These are phyloP conservation scores for Drosophila peninsularis DNA, from an alignment of 2,888 invertebrate species.

Conservation along the genomic window DNA sequence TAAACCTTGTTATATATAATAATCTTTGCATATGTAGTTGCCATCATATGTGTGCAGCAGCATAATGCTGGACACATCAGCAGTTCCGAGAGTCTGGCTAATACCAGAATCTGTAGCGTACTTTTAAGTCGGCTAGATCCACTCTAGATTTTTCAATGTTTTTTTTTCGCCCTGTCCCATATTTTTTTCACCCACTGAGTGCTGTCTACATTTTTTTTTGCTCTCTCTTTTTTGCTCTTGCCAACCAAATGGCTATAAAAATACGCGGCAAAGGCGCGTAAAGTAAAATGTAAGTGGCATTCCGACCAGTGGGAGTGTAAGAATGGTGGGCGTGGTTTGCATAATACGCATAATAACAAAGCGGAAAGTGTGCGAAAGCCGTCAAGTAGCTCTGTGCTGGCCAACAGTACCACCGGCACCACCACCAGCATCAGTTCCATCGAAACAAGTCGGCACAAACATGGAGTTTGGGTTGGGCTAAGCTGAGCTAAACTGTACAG, in stretches of 20 bases:
- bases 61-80: background rate
- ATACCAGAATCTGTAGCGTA: conserved; percentile 27
- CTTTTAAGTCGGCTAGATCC: conserved; percentile 28
- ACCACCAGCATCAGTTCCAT: conserved; percentile 8
- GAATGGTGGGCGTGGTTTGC: conserved; percentile 53
- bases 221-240: conserved; percentile 28
- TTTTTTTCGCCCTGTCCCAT: background rate
- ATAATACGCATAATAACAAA: conserved; percentile 80
- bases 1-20: background rate
- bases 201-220: conserved; percentile 26
- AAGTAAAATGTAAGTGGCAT: conserved; percentile 76
- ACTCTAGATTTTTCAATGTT: conserved; percentile 1
- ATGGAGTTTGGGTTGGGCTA: conserved; percentile 19
- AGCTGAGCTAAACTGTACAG: conserved; percentile 26
- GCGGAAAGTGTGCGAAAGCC: conserved; percentile 72
- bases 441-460: conserved; percentile 3
- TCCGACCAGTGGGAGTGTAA: conserved; percentile 12
- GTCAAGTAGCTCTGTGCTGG: conserved; percentile 48
- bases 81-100: background rate
- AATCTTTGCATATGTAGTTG: background rate
- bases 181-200: conserved; percentile 31
- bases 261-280: conserved; percentile 71
- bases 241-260: conserved; percentile 63
- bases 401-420: conserved; percentile 20
- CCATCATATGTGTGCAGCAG: conserved; percentile 5